These are phyloP conservation scores for Colossoma macropomum DNA, from an alignment of 2,113 vertebrate species.

Conservation along the genomic window DNA sequence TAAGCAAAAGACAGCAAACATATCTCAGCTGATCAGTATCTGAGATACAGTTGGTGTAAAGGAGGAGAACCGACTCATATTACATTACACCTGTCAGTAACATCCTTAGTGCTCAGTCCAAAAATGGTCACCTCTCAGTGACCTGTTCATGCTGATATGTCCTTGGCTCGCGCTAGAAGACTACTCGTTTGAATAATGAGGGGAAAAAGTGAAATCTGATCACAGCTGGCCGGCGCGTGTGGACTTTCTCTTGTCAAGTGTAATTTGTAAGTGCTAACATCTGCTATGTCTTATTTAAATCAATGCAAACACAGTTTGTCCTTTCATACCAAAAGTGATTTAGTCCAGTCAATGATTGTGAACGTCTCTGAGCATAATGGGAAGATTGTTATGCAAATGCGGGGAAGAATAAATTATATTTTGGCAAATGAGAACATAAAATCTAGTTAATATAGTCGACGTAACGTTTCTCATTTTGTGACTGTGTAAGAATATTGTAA, in stretches of 20 bases:
- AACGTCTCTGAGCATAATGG: too few relatives aligned
- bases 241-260: background rate
- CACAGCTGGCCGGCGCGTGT: background rate
- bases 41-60: too few relatives aligned
- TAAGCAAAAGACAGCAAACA: too few relatives aligned
- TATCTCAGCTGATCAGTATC: too few relatives aligned
- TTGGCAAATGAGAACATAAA: too few relatives aligned
- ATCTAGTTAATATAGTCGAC: too few relatives aligned
- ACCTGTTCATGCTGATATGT: background rate
- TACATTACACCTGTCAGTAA: background rate
- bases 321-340: too few relatives aligned
- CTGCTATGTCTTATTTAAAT: background rate
- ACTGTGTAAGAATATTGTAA: too few relatives aligned
- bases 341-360: too few relatives aligned
- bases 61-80: background rate
- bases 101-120: background rate
- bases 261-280: background rate
- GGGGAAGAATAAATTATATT: too few relatives aligned
- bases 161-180: background rate
- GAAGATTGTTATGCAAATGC: too few relatives aligned
- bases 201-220: conserved; percentile 2
- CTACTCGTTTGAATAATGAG: background rate
- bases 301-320: background rate
- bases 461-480: too few relatives aligned
- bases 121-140: background rate